phyloP scores from a whole-genome alignment of 2,113 vertebrate species.

The Brachirus orientalis region DNA sequence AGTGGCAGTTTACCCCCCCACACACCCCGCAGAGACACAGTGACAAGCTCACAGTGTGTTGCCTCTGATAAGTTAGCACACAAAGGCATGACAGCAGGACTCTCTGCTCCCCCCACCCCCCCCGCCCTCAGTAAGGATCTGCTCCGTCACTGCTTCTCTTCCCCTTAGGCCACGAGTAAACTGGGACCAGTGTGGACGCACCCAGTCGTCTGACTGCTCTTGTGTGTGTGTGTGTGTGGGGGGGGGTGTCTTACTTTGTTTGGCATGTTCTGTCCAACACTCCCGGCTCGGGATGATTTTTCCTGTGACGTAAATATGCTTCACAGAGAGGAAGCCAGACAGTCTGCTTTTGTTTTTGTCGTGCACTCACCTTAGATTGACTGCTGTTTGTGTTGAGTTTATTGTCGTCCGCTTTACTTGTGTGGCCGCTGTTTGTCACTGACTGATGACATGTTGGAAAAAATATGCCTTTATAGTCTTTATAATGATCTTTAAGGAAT shows the following conservation, averaged over 20 bases:
- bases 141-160: conserved; percentile 29
- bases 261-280: conserved; percentile 27
- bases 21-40: conserved; percentile 41
- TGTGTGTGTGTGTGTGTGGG: neutral
- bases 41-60: conserved; percentile 63
- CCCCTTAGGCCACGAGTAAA: conserved; percentile 36
- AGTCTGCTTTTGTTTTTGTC: conserved; percentile 47
- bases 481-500: neutral
- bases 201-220: conserved; percentile 22
- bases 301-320: conserved; percentile 65
- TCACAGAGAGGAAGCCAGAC: conserved; percentile 60
- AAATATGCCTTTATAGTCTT: neutral
- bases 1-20: conserved; percentile 50
- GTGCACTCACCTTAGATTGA: conserved; percentile 20
- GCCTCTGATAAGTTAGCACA: conserved; percentile 78
- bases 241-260: conserved; percentile 22
- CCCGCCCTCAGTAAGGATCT: conserved; percentile 43
- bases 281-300: conserved; percentile 29
- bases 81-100: conserved; percentile 69
- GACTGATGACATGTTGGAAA: conserved; percentile 20
- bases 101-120: conserved; percentile 7
- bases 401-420: neutral
- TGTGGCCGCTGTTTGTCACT: neutral
- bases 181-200: conserved; percentile 36
- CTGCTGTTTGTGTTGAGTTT: conserved; percentile 17